Percentiles rank a stretch among this genome's conserved stretches.
phyloP scores from a whole-genome alignment of 2,797 vertebrate genomes.

The Carcharodon carcharias region DNA sequence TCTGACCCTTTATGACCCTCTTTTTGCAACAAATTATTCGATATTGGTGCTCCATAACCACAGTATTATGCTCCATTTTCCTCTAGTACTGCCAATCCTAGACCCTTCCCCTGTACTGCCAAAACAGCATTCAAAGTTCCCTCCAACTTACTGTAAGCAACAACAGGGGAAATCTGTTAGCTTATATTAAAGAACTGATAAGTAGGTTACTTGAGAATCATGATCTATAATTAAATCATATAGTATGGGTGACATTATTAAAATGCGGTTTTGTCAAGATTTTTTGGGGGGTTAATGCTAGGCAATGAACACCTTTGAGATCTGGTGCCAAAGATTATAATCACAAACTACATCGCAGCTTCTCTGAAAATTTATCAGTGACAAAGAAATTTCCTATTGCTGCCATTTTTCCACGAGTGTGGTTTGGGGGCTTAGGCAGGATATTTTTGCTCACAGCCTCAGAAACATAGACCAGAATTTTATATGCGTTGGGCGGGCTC shows the following conservation, averaged over 20 bases:
- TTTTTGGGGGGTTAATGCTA: not conserved
- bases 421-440: not conserved
- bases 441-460: not conserved
- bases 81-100: not conserved
- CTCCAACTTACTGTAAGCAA: not conserved
- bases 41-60: not conserved
- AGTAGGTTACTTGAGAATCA: not conserved
- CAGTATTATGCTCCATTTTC: not conserved
- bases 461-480: not conserved
- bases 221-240: not conserved
- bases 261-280: not conserved
- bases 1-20: not conserved
- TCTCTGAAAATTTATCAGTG: not conserved
- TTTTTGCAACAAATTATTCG: not conserved
- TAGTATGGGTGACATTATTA: not conserved
- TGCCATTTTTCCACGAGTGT: not conserved
- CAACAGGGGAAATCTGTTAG: not conserved
- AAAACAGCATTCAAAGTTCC: not conserved
- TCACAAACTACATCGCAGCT: not conserved
- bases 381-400: not conserved
- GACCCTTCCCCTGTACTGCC: not conserved
- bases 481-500: too few relatives aligned
- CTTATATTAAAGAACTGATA: not conserved
- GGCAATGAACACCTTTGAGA: not conserved
- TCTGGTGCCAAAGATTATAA: not conserved